Conservation (phyloP, 2,797 vertebrate genomes). For the Prunella strophiata region DNA sequence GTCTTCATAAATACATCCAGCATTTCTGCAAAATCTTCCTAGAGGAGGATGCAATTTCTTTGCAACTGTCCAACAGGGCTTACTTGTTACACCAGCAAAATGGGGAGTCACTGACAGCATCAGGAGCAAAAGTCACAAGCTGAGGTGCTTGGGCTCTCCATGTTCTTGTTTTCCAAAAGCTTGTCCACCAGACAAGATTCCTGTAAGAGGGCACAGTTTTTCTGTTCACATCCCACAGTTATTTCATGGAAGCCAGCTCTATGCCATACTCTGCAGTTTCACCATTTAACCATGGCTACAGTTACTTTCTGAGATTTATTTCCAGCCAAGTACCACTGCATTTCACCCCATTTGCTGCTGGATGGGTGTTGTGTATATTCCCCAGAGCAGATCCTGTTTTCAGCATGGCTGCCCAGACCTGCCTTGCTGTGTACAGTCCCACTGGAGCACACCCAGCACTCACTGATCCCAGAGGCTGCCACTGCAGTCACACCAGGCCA, state of each 20-base stretch:
- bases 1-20: not conserved
- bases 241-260: not conserved
- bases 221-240: rapidly evolving
- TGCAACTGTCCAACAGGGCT: not conserved
- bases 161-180: not conserved
- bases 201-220: not conserved
- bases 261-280: not conserved
- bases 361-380: not conserved
- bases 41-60: not conserved
- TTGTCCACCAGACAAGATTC: not conserved
- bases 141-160: not conserved
- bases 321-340: not conserved
- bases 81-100: not conserved
- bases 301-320: not conserved
- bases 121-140: not conserved
- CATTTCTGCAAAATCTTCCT: not conserved
- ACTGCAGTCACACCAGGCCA: not conserved
- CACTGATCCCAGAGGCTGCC: not conserved
- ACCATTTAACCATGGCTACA: not conserved
- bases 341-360: not conserved
- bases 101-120: not conserved
- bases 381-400: not conserved
- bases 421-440: not conserved
- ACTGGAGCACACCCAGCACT: rapidly evolving
- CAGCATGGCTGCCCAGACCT: not conserved